Evolutionary conservation across 2,113 vertebrate species (phyloP).

Genomic region (Odobenus rosmarus): DNA sequence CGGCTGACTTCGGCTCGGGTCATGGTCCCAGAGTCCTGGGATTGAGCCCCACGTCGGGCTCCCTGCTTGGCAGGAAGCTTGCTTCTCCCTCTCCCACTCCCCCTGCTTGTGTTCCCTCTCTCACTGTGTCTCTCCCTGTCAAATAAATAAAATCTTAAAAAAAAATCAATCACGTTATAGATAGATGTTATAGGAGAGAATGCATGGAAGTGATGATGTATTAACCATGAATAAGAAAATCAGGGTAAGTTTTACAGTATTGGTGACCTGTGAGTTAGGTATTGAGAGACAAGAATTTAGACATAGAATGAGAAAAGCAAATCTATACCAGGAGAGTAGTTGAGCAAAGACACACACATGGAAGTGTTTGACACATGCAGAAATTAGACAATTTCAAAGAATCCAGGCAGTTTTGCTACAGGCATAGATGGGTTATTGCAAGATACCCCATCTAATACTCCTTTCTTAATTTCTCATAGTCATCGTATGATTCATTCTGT

Average conservation of each 20-base stretch:
- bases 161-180: neutral
- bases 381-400: neutral
- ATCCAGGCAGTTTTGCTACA: neutral
- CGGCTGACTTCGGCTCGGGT: no score
- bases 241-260: neutral
- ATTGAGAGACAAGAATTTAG: neutral
- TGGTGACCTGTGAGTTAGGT: neutral
- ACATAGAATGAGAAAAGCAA: neutral
- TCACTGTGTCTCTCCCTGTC: no score
- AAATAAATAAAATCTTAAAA: no score
- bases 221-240: neutral
- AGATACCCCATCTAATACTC: neutral
- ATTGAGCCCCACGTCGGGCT: no score
- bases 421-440: neutral
- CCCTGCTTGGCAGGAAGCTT: no score
- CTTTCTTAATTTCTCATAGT: neutral
- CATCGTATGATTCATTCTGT: neutral
- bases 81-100: no score
- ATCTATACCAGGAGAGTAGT: neutral
- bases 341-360: neutral
- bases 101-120: no score
- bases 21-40: no score
- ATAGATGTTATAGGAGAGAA: neutral
- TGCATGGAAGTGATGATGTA: neutral
- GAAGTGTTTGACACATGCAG: neutral